These are phyloP conservation scores for Polyergus mexicanus DNA, from an alignment of 1,140 invertebrate genomes.

Conservation along the genomic window DNA sequence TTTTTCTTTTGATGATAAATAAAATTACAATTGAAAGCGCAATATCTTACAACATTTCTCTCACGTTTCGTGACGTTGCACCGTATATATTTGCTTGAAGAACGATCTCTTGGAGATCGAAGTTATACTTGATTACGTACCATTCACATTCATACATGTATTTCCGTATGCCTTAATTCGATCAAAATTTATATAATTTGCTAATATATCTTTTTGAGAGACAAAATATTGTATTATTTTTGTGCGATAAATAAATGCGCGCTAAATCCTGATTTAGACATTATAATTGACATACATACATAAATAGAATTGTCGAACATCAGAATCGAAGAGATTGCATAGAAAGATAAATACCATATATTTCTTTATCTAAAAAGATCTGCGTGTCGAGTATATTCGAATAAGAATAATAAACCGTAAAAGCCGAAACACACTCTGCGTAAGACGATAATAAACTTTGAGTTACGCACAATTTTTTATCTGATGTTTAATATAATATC, in stretches of 20 bases:
- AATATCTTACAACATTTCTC: conserved; percentile 21
- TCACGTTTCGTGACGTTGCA: not conserved
- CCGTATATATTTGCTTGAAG: conserved; percentile 19
- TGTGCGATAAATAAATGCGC: conserved; percentile 15
- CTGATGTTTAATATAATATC: conserved; percentile 18
- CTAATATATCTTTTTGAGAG: conserved; percentile 25
- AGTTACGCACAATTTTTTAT: not conserved
- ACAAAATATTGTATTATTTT: conserved; percentile 40
- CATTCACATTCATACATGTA: conserved; percentile 7
- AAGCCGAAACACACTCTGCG: not conserved
- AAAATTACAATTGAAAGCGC: conserved; percentile 20
- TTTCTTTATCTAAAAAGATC: conserved; percentile 1
- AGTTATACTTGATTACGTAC: conserved; percentile 22
- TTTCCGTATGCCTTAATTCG: not conserved
- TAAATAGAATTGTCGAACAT: conserved; percentile 40
- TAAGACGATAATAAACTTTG: not conserved
- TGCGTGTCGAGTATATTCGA: conserved; percentile 7
- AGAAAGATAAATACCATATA: conserved; percentile 21
- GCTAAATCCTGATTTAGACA: conserved; percentile 21
- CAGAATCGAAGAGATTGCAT: conserved; percentile 4
- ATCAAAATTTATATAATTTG: conserved; percentile 38
- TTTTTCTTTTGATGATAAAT: conserved; percentile 16
- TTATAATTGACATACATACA: conserved; percentile 27
- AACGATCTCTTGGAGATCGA: not conserved
- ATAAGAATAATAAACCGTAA: not conserved